These are phyloP conservation scores for Dysmachus trigonus DNA, from an alignment of 2,888 invertebrate species.

Conservation along the genomic window DNA sequence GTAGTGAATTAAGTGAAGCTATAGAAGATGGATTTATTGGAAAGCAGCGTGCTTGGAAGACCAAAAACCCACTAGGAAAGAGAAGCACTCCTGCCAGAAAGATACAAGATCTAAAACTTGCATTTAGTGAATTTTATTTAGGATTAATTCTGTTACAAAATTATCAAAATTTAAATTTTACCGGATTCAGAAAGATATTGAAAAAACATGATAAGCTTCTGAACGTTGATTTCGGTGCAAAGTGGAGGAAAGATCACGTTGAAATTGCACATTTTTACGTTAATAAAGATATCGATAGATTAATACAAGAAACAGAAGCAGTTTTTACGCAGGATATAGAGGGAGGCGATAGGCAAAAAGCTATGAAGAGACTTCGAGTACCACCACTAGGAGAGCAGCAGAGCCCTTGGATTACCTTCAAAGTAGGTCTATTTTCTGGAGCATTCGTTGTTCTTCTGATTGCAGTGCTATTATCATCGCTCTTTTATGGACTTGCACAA, in stretches of 20 bases:
- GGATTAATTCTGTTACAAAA: constrained; percentile 86
- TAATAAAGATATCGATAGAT: constrained; percentile 84
- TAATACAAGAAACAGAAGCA: constrained; percentile 82
- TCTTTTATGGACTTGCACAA: constrained; percentile 64
- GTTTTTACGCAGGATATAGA: constrained; percentile 76
- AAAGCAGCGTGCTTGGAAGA: constrained; percentile 62
- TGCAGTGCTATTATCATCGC: constrained; percentile 77
- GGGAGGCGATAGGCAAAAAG: constrained; percentile 81
- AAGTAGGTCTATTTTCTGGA: constrained; percentile 85
- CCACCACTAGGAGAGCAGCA: constrained; percentile 87
- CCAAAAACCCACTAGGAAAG: constrained; percentile 62
- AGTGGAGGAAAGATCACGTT: constrained; percentile 81
- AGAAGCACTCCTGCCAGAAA: constrained; percentile 72
- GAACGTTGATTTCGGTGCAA: constrained; percentile 74
- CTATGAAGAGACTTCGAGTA: constrained; percentile 87
- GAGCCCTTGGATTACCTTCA: constrained; percentile 84
- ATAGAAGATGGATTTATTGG: constrained; percentile 62
- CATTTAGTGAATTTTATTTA: constrained; percentile 90
- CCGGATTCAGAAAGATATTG: constrained; percentile 88
- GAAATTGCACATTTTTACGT: constrained; percentile 85
- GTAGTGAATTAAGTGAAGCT: constrained; percentile 73
- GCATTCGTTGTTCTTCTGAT: constrained; percentile 79
- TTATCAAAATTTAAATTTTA: constrained; percentile 88
- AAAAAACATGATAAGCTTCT: constrained; percentile 89
- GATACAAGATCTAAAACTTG: constrained; percentile 83